These are phyloP conservation scores for Eulemur albifrons DNA, from an alignment of 2,797 vertebrate species.

Conservation along the genomic window DNA sequence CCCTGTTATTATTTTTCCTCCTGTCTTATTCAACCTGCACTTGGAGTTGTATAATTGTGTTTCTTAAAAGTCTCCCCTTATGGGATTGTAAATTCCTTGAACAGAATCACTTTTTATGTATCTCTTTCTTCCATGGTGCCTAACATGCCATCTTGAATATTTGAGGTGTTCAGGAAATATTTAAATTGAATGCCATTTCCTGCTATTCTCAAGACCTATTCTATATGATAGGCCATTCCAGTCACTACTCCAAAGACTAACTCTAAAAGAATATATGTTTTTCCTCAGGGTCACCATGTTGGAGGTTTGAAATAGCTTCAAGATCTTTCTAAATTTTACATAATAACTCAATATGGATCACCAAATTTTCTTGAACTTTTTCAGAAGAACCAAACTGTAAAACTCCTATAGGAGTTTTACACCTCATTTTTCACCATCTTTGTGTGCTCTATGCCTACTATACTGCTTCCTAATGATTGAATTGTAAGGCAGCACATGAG, in stretches of 20 bases:
- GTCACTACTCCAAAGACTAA: not conserved
- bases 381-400: not conserved
- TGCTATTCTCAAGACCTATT: not conserved
- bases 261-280: not conserved
- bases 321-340: not conserved
- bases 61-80: not conserved
- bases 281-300: not conserved
- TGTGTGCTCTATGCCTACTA: not conserved
- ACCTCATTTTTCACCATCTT: not conserved
- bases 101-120: not conserved
- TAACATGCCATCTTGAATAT: not conserved
- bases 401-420: not conserved
- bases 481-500: not conserved
- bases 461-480: not conserved
- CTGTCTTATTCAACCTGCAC: not conserved
- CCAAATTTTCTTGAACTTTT: not conserved
- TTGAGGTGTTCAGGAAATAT: not conserved
- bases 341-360: not conserved
- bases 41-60: not conserved
- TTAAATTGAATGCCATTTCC: not conserved
- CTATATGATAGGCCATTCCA: not conserved
- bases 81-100: not conserved
- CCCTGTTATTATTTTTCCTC: conserved; percentile 19
- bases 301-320: not conserved
- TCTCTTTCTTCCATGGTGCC: not conserved